Evolutionary conservation across 30 jellyfish, hydroid and myxozoan genomes (phyloP).

Genomic region (Aurelia sp.): DNA sequence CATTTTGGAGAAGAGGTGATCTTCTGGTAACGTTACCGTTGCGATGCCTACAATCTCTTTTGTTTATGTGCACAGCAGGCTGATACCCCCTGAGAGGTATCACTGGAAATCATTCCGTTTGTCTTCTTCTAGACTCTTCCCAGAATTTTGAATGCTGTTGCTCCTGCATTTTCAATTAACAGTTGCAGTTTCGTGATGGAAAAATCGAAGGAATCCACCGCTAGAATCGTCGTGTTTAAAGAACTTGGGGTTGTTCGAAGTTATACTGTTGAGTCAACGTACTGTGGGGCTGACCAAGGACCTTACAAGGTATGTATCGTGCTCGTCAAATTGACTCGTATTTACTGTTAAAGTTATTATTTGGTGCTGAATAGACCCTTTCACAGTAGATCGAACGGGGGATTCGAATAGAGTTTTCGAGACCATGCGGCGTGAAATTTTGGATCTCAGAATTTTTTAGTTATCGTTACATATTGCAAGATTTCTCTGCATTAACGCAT

Average conservation of each 20-base stretch:
- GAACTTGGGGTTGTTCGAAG: conserved; percentile 90
- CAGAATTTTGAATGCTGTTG: conserved; percentile 61
- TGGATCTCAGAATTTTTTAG: too few species aligned
- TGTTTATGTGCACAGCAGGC: background rate
- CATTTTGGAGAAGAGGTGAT: too few species aligned
- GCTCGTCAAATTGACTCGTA: background rate
- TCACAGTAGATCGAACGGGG: too few species aligned
- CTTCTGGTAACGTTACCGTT: too few species aligned
- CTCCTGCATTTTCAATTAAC: conserved; percentile 89
- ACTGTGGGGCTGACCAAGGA: conserved; percentile 99
- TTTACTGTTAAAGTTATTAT: background rate
- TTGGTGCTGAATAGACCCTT: too few species aligned
- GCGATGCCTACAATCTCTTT: background rate
- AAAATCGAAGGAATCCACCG: conserved; percentile 92
- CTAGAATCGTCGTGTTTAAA: conserved; percentile 86
- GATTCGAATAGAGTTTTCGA: too few species aligned
- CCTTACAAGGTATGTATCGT: conserved; percentile 74
- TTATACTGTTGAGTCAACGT: conserved; percentile 90
- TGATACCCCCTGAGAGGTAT: background rate
- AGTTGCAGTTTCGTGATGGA: conserved; percentile 90
- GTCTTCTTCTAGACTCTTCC: conserved; percentile 73
- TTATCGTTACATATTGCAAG: too few species aligned
- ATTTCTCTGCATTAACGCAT: too few species aligned
- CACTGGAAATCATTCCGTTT: background rate
- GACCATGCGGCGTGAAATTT: too few species aligned